phyloP scores from a whole-genome alignment of 2,113 vertebrate species.

The Coreoperca whiteheadi region DNA sequence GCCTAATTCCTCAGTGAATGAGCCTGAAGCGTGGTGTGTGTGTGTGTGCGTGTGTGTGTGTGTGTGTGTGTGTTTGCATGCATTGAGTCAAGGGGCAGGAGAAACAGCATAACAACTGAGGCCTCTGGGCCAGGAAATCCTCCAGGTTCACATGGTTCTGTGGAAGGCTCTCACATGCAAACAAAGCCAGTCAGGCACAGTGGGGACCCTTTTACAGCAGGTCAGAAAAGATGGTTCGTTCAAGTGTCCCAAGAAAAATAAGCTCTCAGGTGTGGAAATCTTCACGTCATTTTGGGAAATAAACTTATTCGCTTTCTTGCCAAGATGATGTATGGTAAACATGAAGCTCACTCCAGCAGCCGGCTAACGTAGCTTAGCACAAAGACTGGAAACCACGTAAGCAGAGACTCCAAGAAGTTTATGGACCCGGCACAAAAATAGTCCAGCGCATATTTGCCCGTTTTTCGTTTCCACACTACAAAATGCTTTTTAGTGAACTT shows the following conservation, averaged over 20 bases:
- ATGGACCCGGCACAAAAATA: too few relatives aligned
- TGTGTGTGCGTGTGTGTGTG: neutral
- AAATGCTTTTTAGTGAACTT: neutral
- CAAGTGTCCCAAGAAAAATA: conserved; percentile 45
- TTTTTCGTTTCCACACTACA: neutral
- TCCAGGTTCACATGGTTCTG: conserved; percentile 49
- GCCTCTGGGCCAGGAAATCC: conserved; percentile 67
- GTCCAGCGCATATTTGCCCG: too few relatives aligned
- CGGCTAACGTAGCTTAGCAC: neutral
- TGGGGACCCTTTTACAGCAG: neutral
- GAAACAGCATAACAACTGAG: conserved; percentile 66
- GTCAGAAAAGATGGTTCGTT: conserved; percentile 6
- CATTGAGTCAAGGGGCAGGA: conserved; percentile 42
- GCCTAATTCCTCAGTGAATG: neutral
- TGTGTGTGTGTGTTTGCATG: conserved; percentile 25
- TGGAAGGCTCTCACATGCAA: conserved; percentile 38
- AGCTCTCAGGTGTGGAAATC: conserved; percentile 18
- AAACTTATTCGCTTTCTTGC: neutral
- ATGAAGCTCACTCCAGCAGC: neutral
- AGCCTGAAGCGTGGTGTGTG: neutral
- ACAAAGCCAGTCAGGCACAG: conserved; percentile 38
- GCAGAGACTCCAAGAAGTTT: too few relatives aligned
- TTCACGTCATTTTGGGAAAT: neutral
- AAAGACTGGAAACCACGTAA: too few relatives aligned
- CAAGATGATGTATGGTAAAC: neutral